Evolutionary conservation across 2,888 invertebrate species (phyloP).

Genomic region (Hipparchia semele): DNA sequence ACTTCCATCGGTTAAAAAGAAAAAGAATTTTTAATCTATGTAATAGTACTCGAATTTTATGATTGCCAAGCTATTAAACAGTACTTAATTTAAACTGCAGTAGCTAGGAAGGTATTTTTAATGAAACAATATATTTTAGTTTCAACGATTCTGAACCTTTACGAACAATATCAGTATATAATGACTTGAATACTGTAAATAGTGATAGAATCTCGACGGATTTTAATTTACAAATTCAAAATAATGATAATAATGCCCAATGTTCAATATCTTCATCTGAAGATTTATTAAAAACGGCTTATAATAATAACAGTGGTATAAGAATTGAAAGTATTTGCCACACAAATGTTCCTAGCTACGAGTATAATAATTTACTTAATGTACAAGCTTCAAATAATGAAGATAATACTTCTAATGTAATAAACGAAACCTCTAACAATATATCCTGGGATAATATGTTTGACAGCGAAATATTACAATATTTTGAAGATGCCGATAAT

Average conservation of each 20-base stretch:
- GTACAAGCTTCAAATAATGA: background rate
- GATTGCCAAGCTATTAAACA: no score
- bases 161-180: constrained; percentile 1
- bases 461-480: constrained; percentile 56
- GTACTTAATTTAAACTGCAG: no score
- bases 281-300: constrained; percentile 26
- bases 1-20: no score
- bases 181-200: background rate
- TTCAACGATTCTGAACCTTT: constrained; percentile 27
- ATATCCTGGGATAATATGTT: constrained; percentile 57
- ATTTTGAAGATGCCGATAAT: constrained; percentile 25
- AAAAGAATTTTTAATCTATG: no score
- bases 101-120: no score
- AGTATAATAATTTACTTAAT: background rate
- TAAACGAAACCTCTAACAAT: constrained; percentile 3
- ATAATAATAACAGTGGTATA: constrained; percentile 1
- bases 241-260: background rate
- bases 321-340: background rate
- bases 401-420: background rate
- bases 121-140: constrained; percentile 16
- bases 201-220: background rate
- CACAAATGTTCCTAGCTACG: background rate
- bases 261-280: constrained; percentile 24
- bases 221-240: background rate
- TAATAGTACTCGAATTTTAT: no score